A percentile compares a stretch with the other conserved stretches of the same genome.
Evolutionary conservation across 2,113 vertebrate species (phyloP).

Genomic region (Procavia capensis): DNA sequence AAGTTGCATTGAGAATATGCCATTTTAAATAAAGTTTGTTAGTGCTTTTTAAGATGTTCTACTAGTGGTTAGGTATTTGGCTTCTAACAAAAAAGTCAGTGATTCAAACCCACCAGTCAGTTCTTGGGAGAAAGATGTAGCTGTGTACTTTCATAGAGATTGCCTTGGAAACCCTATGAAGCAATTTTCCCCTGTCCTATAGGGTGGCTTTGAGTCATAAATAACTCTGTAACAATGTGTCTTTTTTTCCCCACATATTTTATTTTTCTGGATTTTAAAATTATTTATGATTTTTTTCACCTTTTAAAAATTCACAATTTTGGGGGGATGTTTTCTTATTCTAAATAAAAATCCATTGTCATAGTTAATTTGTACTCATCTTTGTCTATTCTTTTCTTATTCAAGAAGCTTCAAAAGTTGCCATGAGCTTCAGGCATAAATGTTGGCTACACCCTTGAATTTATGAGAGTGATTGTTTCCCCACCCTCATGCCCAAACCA

Average conservation of each 20-base stretch:
- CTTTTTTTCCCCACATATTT: background rate
- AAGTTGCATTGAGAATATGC: background rate
- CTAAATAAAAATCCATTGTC: background rate
- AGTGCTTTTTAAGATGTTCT: background rate
- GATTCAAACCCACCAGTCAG: background rate
- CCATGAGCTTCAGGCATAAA: background rate
- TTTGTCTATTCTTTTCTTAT: background rate
- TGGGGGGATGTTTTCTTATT: background rate
- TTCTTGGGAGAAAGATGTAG: background rate
- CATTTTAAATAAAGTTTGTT: background rate
- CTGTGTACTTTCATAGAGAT: background rate
- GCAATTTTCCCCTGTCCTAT: background rate
- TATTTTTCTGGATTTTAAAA: slow-evolving; percentile 14
- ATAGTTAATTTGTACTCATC: background rate
- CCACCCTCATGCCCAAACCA: background rate
- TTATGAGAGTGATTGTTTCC: background rate
- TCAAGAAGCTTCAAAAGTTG: background rate
- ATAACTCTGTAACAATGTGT: background rate
- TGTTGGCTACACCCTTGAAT: background rate
- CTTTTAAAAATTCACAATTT: slow-evolving; percentile 12
- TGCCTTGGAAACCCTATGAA: background rate
- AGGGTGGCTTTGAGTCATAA: background rate
- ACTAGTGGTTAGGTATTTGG: background rate
- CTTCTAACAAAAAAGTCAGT: background rate
- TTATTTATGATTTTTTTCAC: background rate